A percentile compares a stretch with the other conserved stretches of the same genome.
phyloP scores from a whole-genome alignment of 2,797 vertebrate species.

The Acipenser oxyrinchus region DNA sequence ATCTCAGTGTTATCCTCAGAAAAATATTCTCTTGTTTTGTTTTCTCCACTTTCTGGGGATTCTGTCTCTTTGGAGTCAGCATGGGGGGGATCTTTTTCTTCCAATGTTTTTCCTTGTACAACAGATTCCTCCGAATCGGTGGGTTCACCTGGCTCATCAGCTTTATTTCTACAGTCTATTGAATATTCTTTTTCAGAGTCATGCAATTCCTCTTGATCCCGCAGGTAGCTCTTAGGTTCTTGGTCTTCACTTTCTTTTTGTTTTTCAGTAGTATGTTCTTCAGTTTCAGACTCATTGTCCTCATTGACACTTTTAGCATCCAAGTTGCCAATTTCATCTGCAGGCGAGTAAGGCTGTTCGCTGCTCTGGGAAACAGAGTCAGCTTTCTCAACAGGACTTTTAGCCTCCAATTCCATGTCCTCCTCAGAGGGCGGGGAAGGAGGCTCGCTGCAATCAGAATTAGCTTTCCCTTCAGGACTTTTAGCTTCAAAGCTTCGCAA shows the following conservation, averaged over 20 bases:
- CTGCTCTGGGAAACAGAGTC: slow-evolving; percentile 25
- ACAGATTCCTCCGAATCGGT: neutral
- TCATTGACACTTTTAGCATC: slow-evolving; percentile 23
- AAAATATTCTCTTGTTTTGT: slow-evolving; percentile 34
- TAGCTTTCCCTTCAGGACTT: slow-evolving; percentile 5
- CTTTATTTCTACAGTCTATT: neutral
- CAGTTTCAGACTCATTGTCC: neutral
- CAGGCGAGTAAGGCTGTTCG: slow-evolving; percentile 19
- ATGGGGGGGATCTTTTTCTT: neutral
- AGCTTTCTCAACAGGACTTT: slow-evolving; percentile 6
- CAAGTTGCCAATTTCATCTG: slow-evolving; percentile 27
- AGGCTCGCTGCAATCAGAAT: neutral
- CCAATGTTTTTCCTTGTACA: too few species aligned
- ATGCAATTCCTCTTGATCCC: neutral
- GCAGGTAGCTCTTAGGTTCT: neutral
- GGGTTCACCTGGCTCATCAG: neutral
- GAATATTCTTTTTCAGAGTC: neutral
- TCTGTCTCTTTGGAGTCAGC: slow-evolving; percentile 21
- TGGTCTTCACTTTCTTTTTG: neutral
- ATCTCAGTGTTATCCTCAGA: slow-evolving; percentile 71
- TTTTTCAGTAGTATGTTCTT: slow-evolving; percentile 2
- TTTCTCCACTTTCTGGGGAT: slow-evolving; percentile 16
- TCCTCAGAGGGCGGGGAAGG: neutral
- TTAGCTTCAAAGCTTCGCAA: neutral
- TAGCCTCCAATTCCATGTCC: neutral